A percentile compares a stretch with the other conserved stretches of the same genome.
phyloP scores from a whole-genome alignment of 1,140 invertebrate species.

The Zaprionus davidi region DNA sequence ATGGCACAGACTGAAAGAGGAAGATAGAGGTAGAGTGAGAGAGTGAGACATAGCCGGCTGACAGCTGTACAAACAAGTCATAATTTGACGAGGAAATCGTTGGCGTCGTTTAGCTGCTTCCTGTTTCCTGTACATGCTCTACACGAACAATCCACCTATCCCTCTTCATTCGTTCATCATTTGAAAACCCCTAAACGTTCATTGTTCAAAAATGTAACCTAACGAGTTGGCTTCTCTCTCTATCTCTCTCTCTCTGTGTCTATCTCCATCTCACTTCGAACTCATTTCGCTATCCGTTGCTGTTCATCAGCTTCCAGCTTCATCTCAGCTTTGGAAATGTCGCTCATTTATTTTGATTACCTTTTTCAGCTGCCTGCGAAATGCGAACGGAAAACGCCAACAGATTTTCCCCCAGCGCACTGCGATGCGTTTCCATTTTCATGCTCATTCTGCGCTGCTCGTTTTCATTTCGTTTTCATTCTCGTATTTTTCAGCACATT shows the following conservation, averaged over 20 bases:
- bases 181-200: conserved; percentile 40
- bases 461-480: conserved; percentile 52
- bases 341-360: conserved; percentile 82
- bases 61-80: conserved; percentile 56
- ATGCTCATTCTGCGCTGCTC: conserved; percentile 13
- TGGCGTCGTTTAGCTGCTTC: conserved; percentile 37
- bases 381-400: conserved; percentile 47
- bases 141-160: conserved; percentile 7
- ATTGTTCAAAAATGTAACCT: conserved; percentile 39
- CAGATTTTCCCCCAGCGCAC: conserved; percentile 32
- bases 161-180: conserved; percentile 21
- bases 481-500: conserved; percentile 34
- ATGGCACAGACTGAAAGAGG: background rate
- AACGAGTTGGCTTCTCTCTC: conserved; percentile 65
- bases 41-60: conserved; percentile 18
- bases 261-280: background rate
- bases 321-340: conserved; percentile 68
- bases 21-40: background rate
- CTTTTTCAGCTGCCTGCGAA: conserved; percentile 59
- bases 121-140: conserved; percentile 38
- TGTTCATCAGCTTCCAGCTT: conserved; percentile 62
- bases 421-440: conserved; percentile 36
- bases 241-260: background rate
- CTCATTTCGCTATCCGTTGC: conserved; percentile 11
- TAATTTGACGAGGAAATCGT: conserved; percentile 56